Evolutionary conservation across 2,797 vertebrate genomes (phyloP).

Genomic region (Cetoscarus ocellatus): DNA sequence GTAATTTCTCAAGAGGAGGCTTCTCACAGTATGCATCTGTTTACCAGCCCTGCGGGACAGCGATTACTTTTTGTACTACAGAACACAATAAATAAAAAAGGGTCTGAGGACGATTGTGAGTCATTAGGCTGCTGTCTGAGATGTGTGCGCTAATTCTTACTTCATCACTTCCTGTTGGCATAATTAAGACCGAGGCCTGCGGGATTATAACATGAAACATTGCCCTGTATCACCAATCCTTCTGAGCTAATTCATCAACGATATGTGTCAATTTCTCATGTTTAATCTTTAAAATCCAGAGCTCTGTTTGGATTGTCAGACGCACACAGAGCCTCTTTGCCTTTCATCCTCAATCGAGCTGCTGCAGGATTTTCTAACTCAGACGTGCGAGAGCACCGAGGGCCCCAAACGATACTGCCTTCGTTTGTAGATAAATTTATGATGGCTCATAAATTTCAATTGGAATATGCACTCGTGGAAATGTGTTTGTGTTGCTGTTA

Average conservation of each 20-base stretch:
- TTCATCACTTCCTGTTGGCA: conserved; percentile 7
- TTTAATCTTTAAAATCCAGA: conserved; percentile 34
- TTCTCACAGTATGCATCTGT: conserved; percentile 15
- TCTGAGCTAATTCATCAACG: background rate
- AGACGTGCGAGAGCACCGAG: conserved; percentile 17
- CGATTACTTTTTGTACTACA: background rate
- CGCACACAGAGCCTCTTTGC: background rate
- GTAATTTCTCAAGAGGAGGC: conserved; percentile 23
- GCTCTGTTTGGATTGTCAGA: conserved; percentile 11
- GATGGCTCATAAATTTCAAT: conserved; percentile 53
- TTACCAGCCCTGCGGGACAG: conserved; percentile 1
- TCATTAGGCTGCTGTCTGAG: background rate
- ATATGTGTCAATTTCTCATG: background rate
- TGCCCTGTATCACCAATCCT: background rate
- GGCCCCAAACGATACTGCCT: conserved; percentile 19
- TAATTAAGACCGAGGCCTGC: conserved; percentile 2
- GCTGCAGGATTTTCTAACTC: conserved; percentile 23
- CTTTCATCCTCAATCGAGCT: conserved; percentile 35
- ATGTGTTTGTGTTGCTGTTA: conserved; percentile 58
- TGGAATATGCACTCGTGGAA: conserved; percentile 37
- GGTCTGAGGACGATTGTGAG: background rate
- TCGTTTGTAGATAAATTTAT: conserved; percentile 42
- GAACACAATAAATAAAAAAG: background rate
- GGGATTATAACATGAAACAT: background rate
- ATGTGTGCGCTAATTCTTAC: background rate